Evolutionary conservation across 2,888 invertebrate species (phyloP), one percentile per base, ranked within the genome.

Genomic region (Cotesia congregata): DNA sequence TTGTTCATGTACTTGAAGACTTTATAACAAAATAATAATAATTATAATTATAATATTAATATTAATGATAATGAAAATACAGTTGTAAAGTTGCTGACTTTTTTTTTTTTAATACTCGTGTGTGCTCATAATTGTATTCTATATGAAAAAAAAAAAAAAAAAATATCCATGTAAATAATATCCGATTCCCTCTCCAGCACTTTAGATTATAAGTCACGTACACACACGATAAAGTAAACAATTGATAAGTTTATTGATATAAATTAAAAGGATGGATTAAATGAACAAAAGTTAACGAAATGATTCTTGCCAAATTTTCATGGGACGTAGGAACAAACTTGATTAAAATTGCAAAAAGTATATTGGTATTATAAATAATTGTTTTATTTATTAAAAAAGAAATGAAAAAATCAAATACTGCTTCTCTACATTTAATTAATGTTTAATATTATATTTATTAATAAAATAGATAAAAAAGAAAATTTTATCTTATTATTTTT

Each of bases 321-420:
- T 86, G 87, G 85, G 85, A 87, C 82, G 81, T 86, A 85, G 83
- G 83, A 76, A 68, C 81, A 85, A 85, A 84, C 82, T 81, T 84
- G 83, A 85, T 84, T 83, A 85, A 85, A 83, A 87, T 86, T 86
- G 82, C 83, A 85, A 85, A 86, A 86, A 88, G 88, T 88, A 88
- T 88, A 88, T 88, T 88, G 87, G 86, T 88, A 88, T 88, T 88
- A 88, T 88, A 88, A 88, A 87, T 82, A 83, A 87, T 78, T 77
- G 77, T 79, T 80, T 70, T 77, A 78, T 74, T 80, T 80, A 79
- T 78, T 74, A 70, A 69, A 41, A 41, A 65, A 38, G 12, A 39
- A 5, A 3, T 1, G 3, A 30, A 15, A 38, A 59, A 59, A 61
- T 72, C 9, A 61, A 62, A 62, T 72, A 17, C 7, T 17, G 39